Percentiles rank a stretch among this genome's conserved stretches.
Conservation (phyloP, 2,888 invertebrate genomes). For the Blastobasis lacticolella region DNA sequence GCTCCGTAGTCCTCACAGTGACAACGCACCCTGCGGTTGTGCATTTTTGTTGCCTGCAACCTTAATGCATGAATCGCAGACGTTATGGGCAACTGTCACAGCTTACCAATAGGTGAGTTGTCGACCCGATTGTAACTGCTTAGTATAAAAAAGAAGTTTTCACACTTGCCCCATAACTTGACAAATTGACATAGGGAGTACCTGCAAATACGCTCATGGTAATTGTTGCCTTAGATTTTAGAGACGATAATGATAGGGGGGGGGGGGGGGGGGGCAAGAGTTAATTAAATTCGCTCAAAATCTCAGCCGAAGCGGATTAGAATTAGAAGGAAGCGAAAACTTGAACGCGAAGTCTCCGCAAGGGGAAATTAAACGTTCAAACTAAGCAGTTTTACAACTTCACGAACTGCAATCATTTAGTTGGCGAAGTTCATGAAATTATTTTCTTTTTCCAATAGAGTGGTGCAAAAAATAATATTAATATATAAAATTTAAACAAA, state of each 20-base stretch:
- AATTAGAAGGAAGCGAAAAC: neutral
- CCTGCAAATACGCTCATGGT: no score
- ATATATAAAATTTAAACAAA: no score
- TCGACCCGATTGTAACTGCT: no score
- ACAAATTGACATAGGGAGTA: no score
- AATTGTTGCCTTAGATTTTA: conserved; percentile 31
- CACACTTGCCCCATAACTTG: no score
- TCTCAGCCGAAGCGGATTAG: conserved; percentile 9
- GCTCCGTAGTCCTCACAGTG: no score
- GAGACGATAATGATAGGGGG: conserved; percentile 32
- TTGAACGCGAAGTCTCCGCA: neutral
- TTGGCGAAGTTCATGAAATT: neutral
- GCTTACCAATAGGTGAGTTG: no score
- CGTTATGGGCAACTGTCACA: no score
- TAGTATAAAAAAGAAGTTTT: no score
- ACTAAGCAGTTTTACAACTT: neutral
- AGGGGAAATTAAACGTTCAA: neutral
- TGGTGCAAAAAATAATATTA: neutral
- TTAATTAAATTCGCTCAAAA: conserved; percentile 41
- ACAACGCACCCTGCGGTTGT: no score
- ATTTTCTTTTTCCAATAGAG: neutral
- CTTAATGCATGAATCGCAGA: no score
- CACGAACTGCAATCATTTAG: neutral
- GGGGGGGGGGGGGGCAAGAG: conserved; percentile 32
- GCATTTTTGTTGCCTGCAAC: no score